Percentiles rank a stretch among this genome's conserved stretches.
Evolutionary conservation across 2,888 invertebrate genomes (phyloP).

Genomic region (Linnaemya vulpina): DNA sequence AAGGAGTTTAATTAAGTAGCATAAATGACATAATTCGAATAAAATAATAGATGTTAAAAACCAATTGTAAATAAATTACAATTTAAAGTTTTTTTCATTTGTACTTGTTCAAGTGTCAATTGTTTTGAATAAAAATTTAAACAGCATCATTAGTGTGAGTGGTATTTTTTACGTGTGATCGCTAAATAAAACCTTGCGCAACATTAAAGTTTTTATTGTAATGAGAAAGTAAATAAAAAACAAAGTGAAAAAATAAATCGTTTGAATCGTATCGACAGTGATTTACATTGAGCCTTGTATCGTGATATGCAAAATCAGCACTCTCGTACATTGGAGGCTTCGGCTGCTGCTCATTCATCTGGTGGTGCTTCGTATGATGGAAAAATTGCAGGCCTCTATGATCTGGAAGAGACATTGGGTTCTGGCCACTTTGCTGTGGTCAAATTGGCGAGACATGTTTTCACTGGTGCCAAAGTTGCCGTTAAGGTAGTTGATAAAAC

Average conservation of each 20-base stretch:
- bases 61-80: slow-evolving; percentile 29
- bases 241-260: slow-evolving; percentile 21
- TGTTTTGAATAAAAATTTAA: slow-evolving; percentile 51
- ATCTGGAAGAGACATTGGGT: slow-evolving; percentile 98
- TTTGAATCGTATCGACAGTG: slow-evolving; percentile 1
- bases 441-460: slow-evolving; percentile 95
- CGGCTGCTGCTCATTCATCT: slow-evolving; percentile 76
- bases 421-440: slow-evolving; percentile 99
- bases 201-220: slow-evolving; percentile 51
- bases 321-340: slow-evolving; percentile 75
- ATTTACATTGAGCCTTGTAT: slow-evolving; percentile 9
- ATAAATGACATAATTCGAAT: not conserved
- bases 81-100: slow-evolving; percentile 43
- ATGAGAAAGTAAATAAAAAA: slow-evolving; percentile 42
- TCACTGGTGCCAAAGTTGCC: slow-evolving; percentile 99
- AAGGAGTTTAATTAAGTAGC: slow-evolving; percentile 12
- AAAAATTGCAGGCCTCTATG: slow-evolving; percentile 98
- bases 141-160: slow-evolving; percentile 15
- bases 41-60: slow-evolving; percentile 7
- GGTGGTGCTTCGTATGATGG: slow-evolving; percentile 84
- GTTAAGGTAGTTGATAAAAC: slow-evolving; percentile 99
- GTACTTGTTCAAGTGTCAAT: slow-evolving; percentile 54
- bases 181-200: slow-evolving; percentile 67
- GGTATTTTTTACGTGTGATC: slow-evolving; percentile 39
- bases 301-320: slow-evolving; percentile 71